phyloP scores from a whole-genome alignment of 2,113 vertebrate species.

The Calcarius ornatus region DNA sequence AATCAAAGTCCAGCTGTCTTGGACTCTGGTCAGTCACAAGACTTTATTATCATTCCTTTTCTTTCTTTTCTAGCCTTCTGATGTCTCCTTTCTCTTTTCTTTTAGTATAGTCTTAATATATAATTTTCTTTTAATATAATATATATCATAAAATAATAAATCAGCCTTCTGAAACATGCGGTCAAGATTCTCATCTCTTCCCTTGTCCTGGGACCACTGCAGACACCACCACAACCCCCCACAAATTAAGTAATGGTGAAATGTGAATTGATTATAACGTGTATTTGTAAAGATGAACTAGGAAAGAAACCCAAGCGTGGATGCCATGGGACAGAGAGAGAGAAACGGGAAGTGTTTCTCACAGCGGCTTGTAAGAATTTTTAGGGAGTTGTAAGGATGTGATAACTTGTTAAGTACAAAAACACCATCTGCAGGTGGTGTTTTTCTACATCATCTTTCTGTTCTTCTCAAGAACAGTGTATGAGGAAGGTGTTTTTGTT shows the following conservation, averaged over 20 bases:
- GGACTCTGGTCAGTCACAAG: too few species aligned
- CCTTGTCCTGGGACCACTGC: too few species aligned
- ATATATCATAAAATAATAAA: too few species aligned
- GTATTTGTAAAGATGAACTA: not conserved
- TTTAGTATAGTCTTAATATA: too few species aligned
- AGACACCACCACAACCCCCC: too few species aligned
- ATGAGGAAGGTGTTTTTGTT: not conserved
- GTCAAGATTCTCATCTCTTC: too few species aligned
- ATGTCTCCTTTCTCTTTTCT: too few species aligned
- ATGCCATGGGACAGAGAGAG: not conserved
- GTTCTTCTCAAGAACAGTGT: not conserved
- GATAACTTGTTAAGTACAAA: not conserved
- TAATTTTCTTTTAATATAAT: too few species aligned
- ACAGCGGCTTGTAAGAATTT: not conserved
- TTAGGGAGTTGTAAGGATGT: not conserved
- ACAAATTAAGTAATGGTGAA: not conserved
- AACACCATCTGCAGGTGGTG: not conserved
- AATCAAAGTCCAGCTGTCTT: too few species aligned
- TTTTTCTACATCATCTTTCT: not conserved
- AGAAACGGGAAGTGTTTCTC: not conserved
- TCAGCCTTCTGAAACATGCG: too few species aligned
- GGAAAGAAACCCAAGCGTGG: not conserved
- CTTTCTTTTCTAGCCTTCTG: too few species aligned
- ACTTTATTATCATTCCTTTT: too few species aligned
- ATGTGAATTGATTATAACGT: not conserved